Conservation (phyloP, 2,113 vertebrate genomes). For the Entelurus aequoreus region DNA sequence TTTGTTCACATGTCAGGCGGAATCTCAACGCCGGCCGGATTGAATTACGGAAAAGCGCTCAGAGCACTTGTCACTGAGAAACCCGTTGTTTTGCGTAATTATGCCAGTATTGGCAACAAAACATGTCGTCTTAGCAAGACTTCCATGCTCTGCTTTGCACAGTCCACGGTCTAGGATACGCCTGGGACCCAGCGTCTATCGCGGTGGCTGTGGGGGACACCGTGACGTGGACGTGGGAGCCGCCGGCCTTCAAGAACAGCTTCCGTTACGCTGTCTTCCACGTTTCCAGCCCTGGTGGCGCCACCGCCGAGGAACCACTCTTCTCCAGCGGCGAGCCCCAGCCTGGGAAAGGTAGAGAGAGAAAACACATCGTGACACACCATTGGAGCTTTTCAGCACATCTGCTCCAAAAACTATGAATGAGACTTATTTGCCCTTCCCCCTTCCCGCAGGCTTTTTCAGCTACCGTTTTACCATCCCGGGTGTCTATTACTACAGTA, state of each 20-base stretch:
- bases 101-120: neutral
- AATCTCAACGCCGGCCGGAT: conserved; percentile 13
- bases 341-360: conserved; percentile 62
- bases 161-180: conserved; percentile 74
- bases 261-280: conserved; percentile 73
- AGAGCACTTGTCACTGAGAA: neutral
- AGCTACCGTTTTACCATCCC: conserved; percentile 74
- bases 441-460: conserved; percentile 67
- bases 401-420: too few relatives aligned
- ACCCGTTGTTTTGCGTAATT: neutral
- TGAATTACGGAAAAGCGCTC: conserved; percentile 13
- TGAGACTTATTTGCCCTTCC: neutral
- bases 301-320: conserved; percentile 60
- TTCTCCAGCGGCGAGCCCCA: conserved; percentile 69
- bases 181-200: conserved; percentile 73
- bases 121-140: neutral
- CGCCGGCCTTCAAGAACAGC: conserved; percentile 52
- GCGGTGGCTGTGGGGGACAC: conserved; percentile 70
- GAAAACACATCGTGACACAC: neutral
- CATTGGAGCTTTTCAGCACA: too few relatives aligned
- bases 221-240: conserved; percentile 75
- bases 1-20: conserved; percentile 21
- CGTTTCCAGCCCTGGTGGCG: conserved; percentile 71
- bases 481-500: conserved; percentile 79
- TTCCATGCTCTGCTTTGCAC: conserved; percentile 4